These are phyloP conservation scores for Whitmania pigra DNA, from an alignment of 1,140 invertebrate species.

Conservation along the genomic window DNA sequence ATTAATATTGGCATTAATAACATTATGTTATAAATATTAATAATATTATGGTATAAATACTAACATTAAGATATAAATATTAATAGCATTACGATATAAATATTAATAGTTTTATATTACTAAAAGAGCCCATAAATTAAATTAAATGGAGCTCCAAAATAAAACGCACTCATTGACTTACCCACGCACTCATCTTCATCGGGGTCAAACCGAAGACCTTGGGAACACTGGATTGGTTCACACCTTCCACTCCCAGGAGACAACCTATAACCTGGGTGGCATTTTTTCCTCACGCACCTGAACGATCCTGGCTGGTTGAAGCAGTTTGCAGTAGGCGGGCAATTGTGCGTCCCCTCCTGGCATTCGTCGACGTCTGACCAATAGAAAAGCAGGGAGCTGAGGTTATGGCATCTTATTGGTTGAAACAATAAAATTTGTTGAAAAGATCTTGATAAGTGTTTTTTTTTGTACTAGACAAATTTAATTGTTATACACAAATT, in stretches of 20 bases:
- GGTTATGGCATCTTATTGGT: too few species aligned
- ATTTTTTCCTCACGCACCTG: constrained; percentile 53
- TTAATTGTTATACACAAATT: too few species aligned
- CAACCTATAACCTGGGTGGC: constrained; percentile 39
- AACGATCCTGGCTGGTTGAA: constrained; percentile 70
- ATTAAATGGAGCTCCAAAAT: neutral
- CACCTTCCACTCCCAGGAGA: constrained; percentile 33
- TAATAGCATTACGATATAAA: too few species aligned
- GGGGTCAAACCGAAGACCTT: constrained; percentile 43
- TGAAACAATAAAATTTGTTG: too few species aligned
- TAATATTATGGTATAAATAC: too few species aligned
- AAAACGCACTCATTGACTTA: neutral
- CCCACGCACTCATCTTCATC: constrained; percentile 42
- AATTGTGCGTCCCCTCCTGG: constrained; percentile 62
- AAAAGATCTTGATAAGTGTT: too few species aligned
- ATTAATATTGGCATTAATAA: too few species aligned
- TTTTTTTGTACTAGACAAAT: too few species aligned
- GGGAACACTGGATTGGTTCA: constrained; percentile 40
- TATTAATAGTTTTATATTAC: too few species aligned
- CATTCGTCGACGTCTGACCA: constrained; percentile 82
- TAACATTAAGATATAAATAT: too few species aligned
- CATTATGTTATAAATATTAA: too few species aligned
- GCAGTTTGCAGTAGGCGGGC: constrained; percentile 64
- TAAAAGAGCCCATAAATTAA: too few species aligned
- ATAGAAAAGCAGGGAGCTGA: constrained; percentile 16